Evolutionary conservation across 2,797 vertebrate genomes (phyloP).

Genomic region (Crenuchus spilurus): DNA sequence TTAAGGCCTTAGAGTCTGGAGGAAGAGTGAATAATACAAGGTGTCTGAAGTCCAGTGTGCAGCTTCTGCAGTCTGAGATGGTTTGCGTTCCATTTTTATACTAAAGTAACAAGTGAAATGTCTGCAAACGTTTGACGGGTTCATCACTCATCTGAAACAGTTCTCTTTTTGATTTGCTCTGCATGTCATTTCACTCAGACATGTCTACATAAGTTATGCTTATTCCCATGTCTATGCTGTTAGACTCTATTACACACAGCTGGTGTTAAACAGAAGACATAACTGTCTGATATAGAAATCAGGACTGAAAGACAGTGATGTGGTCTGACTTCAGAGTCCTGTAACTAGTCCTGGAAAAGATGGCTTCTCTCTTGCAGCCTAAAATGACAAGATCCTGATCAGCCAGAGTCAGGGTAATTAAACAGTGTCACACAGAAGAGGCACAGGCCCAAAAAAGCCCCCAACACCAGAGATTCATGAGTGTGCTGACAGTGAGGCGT

Average conservation of each 20-base stretch:
- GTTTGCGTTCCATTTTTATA: too few relatives aligned
- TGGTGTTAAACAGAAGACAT: slow-evolving; percentile 1
- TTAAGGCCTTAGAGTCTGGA: too few relatives aligned
- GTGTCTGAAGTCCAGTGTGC: too few relatives aligned
- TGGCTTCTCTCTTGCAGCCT: background rate
- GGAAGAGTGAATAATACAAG: too few relatives aligned
- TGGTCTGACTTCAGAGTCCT: background rate
- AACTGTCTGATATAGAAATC: background rate
- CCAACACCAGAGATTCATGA: background rate
- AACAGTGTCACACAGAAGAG: background rate
- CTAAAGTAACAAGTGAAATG: too few relatives aligned
- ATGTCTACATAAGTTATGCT: too few relatives aligned
- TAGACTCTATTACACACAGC: background rate
- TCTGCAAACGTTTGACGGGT: too few relatives aligned
- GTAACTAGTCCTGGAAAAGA: background rate
- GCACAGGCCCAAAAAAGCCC: background rate
- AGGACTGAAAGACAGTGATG: background rate
- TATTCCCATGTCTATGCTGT: background rate
- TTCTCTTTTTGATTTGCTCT: too few relatives aligned
- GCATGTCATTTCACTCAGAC: too few relatives aligned
- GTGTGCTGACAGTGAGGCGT: background rate
- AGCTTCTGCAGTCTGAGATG: too few relatives aligned
- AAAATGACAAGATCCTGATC: background rate
- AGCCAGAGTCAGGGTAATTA: background rate
- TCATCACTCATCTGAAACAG: too few relatives aligned